These are phyloP conservation scores for Gobionotothen gibberifrons DNA, from an alignment of 2,797 vertebrate genomes.

Conservation along the genomic window DNA sequence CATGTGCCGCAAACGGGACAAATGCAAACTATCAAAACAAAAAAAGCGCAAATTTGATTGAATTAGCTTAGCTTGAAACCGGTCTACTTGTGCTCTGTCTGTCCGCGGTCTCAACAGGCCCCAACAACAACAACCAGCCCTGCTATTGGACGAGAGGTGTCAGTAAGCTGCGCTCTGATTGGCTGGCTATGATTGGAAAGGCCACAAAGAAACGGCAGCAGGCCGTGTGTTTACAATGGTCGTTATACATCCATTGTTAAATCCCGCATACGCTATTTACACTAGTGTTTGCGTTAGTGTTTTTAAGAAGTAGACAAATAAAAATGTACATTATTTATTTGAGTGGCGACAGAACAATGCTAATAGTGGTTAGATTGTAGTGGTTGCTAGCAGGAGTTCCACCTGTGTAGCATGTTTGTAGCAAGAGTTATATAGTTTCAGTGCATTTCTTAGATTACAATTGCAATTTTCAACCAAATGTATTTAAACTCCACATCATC, in stretches of 20 bases:
- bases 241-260: not conserved
- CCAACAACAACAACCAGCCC: conserved; percentile 22
- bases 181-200: conserved; percentile 62
- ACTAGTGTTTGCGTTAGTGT: not conserved
- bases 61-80: conserved; percentile 77
- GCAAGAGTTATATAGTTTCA: not conserved
- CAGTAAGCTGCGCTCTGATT: conserved; percentile 66
- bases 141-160: conserved; percentile 46
- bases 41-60: conserved; percentile 18
- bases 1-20: not conserved
- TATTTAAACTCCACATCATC: too few relatives aligned
- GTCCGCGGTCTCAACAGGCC: conserved; percentile 67
- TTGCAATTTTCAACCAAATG: too few relatives aligned
- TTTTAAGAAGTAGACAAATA: not conserved
- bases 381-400: not conserved
- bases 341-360: not conserved
- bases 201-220: conserved; percentile 72
- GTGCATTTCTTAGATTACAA: too few relatives aligned
- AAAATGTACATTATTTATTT: not conserved
- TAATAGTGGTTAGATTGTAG: conserved; percentile 3
- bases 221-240: conserved; percentile 19
- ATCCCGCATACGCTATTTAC: not conserved
- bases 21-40: conserved; percentile 18
- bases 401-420: not conserved
- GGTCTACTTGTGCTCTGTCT: conserved; percentile 72